phyloP scores from a whole-genome alignment of 2,797 vertebrate genomes.

The Hippoglossus hippoglossus region DNA sequence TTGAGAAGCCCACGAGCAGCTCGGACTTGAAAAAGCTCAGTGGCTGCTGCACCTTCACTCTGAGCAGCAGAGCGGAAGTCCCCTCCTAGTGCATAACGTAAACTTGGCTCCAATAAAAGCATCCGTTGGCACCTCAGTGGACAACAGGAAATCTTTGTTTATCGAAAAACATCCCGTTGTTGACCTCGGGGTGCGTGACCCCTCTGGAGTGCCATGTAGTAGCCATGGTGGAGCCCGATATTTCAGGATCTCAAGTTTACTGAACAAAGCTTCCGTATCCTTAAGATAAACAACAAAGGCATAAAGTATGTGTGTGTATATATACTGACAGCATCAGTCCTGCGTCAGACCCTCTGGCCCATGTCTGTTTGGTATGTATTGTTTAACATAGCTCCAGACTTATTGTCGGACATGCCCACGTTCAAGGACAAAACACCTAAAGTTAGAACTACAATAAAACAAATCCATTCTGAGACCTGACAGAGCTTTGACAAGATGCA shows the following conservation, averaged over 20 bases:
- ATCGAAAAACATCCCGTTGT: conserved; percentile 81
- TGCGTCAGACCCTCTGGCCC: conserved; percentile 54
- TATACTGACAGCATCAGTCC: conserved; percentile 21
- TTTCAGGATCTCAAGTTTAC: conserved; percentile 51
- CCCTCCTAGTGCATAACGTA: conserved; percentile 80
- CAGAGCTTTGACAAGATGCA: background rate
- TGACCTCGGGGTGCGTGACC: conserved; percentile 67
- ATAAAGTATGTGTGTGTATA: conserved; percentile 48
- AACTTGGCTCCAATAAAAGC: conserved; percentile 89
- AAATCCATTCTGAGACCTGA: conserved; percentile 5
- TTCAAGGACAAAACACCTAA: conserved; percentile 31
- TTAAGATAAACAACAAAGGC: conserved; percentile 67
- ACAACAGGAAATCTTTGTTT: conserved; percentile 88
- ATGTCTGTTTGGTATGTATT: conserved; percentile 57
- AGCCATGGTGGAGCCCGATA: conserved; percentile 52
- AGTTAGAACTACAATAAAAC: conserved; percentile 26
- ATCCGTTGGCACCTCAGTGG: conserved; percentile 87
- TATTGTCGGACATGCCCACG: conserved; percentile 33
- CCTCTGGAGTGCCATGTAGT: conserved; percentile 42
- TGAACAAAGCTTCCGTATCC: conserved; percentile 62
- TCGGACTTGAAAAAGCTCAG: conserved; percentile 64
- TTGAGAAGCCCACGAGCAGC: conserved; percentile 57
- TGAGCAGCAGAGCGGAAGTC: conserved; percentile 75
- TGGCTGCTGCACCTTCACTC: conserved; percentile 42
- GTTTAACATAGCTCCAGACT: conserved; percentile 54